Base-by-base conservation (phyloP, 92 coral and sea anemone genomes). In the Meandrina meandrites region DNA sequence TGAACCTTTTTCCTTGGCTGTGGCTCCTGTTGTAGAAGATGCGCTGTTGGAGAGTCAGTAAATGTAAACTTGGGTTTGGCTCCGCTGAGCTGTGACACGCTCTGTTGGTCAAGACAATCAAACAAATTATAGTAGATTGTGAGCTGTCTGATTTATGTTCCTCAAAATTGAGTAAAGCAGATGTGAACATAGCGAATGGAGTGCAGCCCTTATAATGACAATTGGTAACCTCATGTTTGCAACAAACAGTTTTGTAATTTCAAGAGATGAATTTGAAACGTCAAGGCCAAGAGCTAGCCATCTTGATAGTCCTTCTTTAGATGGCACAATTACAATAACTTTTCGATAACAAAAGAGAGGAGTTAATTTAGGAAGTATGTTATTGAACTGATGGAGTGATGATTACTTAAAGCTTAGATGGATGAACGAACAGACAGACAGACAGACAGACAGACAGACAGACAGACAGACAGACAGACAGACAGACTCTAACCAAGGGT, bases 41-140 rank as follows among this genome's bases (percentile, higher is more conserved):
- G 81, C 5, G 72, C 80, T n/a, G 90, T 48, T 54, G 89, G 82
- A 4, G 92, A 95, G 31, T 93, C 90, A 11, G 75, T 87, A 85
- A 93, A 94, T 81, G 89, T 93, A 75, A 94, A 94, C 50, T 83
- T 89, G 30, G 98, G 94, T 87, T 87, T 93, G 10, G 88, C 88
- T 30, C 81, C 75, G 56, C 79, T 78, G 34, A 94, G 90, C 36
- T 94, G 98, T 0, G 98, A 90, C 88, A 90, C 75, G 32, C 92
- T 90, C 98, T 94, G 90, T 27, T 56, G 47, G 75, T 34, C 8
- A 82, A 82, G 60, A 45, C 21, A 69, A 16, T 5, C 72, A 71
- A 53, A 27, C 48, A 30, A 15, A 79, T 13, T 53, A 72, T 18
- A 60, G 68, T 35, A 21, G 2, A 27, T n/a, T 66, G 71, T 13